Evolutionary conservation across 2,888 invertebrate genomes (phyloP).

Genomic region (Ametastegia equiseti): DNA sequence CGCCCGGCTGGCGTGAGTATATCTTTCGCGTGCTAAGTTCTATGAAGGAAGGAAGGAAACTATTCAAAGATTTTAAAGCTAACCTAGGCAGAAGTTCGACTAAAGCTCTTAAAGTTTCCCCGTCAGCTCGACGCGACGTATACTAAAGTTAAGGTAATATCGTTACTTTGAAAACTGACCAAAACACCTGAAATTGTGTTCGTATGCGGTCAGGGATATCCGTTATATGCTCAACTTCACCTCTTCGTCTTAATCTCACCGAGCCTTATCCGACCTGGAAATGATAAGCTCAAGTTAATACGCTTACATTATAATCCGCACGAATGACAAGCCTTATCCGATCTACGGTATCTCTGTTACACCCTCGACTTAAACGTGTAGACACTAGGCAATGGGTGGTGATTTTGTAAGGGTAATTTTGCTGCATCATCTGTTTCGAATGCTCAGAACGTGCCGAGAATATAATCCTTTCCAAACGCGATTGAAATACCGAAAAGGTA

Average conservation of each 20-base stretch:
- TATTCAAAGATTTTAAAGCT: neutral
- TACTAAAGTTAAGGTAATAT: neutral
- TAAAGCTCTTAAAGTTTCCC: constrained; percentile 25
- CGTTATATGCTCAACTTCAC: no score
- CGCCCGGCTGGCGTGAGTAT: neutral
- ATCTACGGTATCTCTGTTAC: neutral
- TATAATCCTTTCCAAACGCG: constrained; percentile 5
- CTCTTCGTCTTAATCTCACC: neutral
- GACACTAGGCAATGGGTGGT: neutral
- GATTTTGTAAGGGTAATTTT: neutral
- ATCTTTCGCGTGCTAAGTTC: neutral
- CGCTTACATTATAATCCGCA: neutral
- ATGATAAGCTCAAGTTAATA: constrained; percentile 18
- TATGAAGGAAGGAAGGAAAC: neutral
- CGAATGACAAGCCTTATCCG: neutral
- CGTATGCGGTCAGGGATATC: neutral
- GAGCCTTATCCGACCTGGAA: neutral
- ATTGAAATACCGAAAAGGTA: constrained; percentile 26
- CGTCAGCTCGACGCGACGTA: neutral
- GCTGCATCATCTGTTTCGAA: constrained; percentile 45
- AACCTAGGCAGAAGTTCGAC: neutral
- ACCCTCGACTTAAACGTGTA: neutral
- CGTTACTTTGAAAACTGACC: constrained; percentile 28
- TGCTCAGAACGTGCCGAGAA: constrained; percentile 33
- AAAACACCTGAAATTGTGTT: neutral